These are phyloP conservation scores for Sebastes goodei DNA, from an alignment of 2,797 vertebrate species.

Conservation along the genomic window DNA sequence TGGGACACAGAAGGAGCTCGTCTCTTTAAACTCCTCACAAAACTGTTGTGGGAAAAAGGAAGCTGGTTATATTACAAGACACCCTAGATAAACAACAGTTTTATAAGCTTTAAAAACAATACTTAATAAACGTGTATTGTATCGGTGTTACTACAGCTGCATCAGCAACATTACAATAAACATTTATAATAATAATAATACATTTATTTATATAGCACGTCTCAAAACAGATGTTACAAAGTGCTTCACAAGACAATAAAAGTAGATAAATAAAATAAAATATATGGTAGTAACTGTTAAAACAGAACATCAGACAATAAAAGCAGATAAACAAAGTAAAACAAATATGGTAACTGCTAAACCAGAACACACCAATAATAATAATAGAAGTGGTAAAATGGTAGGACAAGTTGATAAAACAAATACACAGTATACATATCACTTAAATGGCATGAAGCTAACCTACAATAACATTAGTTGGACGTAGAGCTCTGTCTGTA, in stretches of 20 bases:
- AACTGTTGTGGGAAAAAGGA: conserved; percentile 81
- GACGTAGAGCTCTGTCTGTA: fast-evolving
- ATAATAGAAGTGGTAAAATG: no score
- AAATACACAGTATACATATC: no score
- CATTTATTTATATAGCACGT: no score
- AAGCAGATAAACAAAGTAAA: no score
- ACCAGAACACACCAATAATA: no score
- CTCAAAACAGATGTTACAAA: no score
- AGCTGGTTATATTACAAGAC: background rate
- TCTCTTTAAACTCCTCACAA: conserved; percentile 98
- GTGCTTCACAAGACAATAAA: no score
- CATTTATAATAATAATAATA: background rate
- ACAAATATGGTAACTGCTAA: no score
- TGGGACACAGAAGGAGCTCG: conserved; percentile 90
- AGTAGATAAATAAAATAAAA: no score
- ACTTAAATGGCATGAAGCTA: conserved; percentile 11
- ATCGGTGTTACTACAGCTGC: background rate
- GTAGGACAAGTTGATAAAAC: no score
- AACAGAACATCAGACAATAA: no score
- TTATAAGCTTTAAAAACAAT: background rate
- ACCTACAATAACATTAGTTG: background rate
- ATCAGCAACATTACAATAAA: background rate
- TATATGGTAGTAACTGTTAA: no score
- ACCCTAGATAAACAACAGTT: background rate
- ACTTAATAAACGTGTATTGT: background rate